Evolutionary conservation across 2,113 vertebrate species (phyloP).

Genomic region (Falcunculus frontatus): DNA sequence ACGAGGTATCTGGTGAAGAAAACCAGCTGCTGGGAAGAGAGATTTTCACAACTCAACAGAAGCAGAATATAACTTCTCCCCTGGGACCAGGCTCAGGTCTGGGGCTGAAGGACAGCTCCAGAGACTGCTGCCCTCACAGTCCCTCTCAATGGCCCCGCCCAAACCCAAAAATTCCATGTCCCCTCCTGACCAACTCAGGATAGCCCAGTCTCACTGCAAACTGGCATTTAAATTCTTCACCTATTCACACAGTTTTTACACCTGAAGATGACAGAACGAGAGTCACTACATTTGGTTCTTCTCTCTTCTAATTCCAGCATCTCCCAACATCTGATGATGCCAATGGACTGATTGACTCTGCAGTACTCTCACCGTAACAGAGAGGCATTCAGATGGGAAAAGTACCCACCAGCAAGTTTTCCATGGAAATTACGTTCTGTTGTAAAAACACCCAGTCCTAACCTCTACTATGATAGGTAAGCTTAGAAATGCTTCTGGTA

Average conservation of each 20-base stretch:
- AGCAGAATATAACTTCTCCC: accelerated
- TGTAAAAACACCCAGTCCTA: background rate
- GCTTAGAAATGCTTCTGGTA: background rate
- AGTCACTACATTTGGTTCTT: background rate
- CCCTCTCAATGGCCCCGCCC: background rate
- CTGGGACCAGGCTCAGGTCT: background rate
- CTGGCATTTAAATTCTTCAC: background rate
- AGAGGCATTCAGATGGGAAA: background rate
- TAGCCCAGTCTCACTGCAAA: accelerated
- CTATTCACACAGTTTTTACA: background rate
- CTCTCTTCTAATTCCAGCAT: background rate
- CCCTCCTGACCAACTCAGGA: no score
- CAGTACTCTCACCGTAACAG: background rate
- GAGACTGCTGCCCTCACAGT: background rate
- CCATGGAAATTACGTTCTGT: background rate
- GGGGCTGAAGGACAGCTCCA: background rate
- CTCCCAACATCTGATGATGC: background rate
- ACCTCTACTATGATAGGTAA: background rate
- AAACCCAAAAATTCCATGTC: background rate
- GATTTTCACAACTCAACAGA: background rate
- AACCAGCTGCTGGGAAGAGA: background rate
- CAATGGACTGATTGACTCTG: background rate
- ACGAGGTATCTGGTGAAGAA: background rate
- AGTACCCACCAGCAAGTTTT: background rate
- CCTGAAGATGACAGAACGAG: background rate